These are phyloP conservation scores for Eupeodes latifasciatus DNA, from an alignment of 2,888 invertebrate genomes.

Conservation along the genomic window DNA sequence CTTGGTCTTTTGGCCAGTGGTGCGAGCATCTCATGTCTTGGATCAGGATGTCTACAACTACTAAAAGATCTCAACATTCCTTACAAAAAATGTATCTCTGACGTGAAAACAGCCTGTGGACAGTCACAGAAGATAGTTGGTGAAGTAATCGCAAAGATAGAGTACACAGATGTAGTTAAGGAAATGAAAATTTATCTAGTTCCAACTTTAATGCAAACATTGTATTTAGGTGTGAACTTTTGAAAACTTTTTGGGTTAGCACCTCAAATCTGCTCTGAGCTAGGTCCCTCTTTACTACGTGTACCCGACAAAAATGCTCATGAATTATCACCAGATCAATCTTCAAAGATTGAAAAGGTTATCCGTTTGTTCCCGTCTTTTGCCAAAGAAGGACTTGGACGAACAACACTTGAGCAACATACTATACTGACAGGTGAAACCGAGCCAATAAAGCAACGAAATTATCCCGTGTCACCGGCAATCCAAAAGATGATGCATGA, in stretches of 20 bases:
- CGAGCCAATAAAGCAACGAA: constrained; percentile 55
- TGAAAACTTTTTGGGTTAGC: too few species aligned
- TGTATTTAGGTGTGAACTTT: too few species aligned
- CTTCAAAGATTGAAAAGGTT: not conserved
- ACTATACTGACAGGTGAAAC: constrained; percentile 38
- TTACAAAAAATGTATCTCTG: not conserved
- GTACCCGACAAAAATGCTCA: not conserved
- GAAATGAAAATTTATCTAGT: not conserved
- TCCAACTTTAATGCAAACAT: not conserved
- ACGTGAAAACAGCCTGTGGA: constrained; percentile 29
- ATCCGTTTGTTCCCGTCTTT: not conserved
- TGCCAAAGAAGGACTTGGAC: constrained; percentile 16
- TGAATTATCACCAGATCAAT: not conserved
- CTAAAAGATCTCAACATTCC: not conserved
- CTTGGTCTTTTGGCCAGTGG: constrained; percentile 31
- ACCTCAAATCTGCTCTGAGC: too few species aligned
- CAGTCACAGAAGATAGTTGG: constrained; percentile 26
- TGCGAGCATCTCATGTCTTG: constrained; percentile 21
- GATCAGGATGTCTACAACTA: constrained; percentile 13
- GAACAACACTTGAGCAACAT: constrained; percentile 44
- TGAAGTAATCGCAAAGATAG: not conserved
- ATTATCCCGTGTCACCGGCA: constrained; percentile 60
- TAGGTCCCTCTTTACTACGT: too few species aligned
- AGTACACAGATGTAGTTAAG: constrained; percentile 5
- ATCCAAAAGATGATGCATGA: not conserved